Percentiles rank a stretch among this genome's conserved stretches.
These are phyloP conservation scores for Ceyx margarethae DNA, from an alignment of 2,113 vertebrate species.

Conservation along the genomic window DNA sequence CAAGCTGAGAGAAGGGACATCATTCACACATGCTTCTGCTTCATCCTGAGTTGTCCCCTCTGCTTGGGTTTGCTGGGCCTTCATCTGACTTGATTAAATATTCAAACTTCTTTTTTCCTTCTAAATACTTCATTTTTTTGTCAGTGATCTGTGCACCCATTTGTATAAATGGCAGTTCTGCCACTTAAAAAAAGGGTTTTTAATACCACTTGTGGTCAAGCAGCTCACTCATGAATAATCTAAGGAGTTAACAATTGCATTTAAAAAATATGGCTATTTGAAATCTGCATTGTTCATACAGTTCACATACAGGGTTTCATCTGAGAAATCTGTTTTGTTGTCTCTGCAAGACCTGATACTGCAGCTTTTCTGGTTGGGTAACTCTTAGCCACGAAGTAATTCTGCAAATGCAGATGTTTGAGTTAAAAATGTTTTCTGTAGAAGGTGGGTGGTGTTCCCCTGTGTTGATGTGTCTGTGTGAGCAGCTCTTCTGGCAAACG, in stretches of 20 bases:
- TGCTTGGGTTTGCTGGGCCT: not conserved
- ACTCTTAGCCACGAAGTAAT: not conserved
- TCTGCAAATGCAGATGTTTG: not conserved
- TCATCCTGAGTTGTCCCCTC: not conserved
- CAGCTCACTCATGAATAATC: not conserved
- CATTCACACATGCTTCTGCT: not conserved
- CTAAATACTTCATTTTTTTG: not conserved
- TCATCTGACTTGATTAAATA: not conserved
- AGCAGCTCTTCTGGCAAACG: not conserved
- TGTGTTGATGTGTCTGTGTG: not conserved
- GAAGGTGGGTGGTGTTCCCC: not conserved
- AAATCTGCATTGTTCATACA: not conserved
- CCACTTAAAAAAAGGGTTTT: not conserved
- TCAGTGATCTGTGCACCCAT: not conserved
- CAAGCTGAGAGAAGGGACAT: not conserved
- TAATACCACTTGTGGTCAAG: rapidly evolving
- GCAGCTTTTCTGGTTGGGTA: not conserved
- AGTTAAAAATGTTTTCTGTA: not conserved
- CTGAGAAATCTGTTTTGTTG: not conserved
- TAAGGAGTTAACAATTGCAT: not conserved
- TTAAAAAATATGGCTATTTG: not conserved
- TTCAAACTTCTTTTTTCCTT: not conserved
- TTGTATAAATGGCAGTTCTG: not conserved
- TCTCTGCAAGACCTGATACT: not conserved
- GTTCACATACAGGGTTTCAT: not conserved